Evolutionary conservation across 2,888 invertebrate genomes (phyloP).

Genomic region (Torymus auratus): DNA sequence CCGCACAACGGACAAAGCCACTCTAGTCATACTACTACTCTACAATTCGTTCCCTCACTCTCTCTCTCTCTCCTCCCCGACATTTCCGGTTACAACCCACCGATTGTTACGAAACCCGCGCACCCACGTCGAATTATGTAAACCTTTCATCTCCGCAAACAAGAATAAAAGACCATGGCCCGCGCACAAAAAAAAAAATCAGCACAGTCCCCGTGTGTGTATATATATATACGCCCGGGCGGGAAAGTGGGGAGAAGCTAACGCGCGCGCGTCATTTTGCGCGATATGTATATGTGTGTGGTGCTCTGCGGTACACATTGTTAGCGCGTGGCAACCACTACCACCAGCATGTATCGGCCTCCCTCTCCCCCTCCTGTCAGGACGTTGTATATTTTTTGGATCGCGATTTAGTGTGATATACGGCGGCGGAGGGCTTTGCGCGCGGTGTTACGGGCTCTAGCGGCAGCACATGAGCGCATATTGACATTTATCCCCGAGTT

Average conservation of each 20-base stretch:
- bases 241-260: constrained; percentile 6
- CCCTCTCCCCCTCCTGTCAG: constrained; percentile 65
- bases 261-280: constrained; percentile 51
- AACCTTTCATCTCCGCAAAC: constrained; percentile 12
- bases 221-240: too few species aligned
- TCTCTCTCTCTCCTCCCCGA: too few species aligned
- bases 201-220: neutral
- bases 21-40: too few species aligned
- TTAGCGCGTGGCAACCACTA: constrained; percentile 60
- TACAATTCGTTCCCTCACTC: too few species aligned
- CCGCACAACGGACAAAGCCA: too few species aligned
- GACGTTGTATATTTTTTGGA: constrained; percentile 76
- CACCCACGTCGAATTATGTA: constrained; percentile 13
- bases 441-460: neutral
- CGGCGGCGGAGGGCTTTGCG: constrained; percentile 55
- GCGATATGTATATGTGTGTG: constrained; percentile 57
- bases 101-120: neutral
- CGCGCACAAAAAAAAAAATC: neutral
- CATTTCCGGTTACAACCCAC: too few species aligned
- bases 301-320: constrained; percentile 69
- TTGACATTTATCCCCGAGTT: constrained; percentile 57
- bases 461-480: constrained; percentile 52
- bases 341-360: neutral
- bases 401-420: constrained; percentile 75
- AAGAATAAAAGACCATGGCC: constrained; percentile 10